Conservation (phyloP, 2,888 invertebrate genomes). For the Hetaerina titia region DNA sequence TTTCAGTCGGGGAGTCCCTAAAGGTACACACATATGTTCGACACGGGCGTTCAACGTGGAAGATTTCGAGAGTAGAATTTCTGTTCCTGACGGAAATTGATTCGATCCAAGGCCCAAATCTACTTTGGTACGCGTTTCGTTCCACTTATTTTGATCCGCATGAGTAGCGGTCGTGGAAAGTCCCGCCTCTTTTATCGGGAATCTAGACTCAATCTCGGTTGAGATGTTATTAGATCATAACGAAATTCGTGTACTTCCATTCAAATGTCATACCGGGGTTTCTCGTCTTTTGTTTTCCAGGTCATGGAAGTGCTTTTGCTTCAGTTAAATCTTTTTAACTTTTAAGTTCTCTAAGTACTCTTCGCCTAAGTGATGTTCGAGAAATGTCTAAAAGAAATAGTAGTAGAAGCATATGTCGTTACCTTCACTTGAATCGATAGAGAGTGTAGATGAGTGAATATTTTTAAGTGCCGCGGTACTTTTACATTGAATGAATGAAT, state of each 20-base stretch:
- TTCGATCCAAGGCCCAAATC: background rate
- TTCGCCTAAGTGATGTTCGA: no score
- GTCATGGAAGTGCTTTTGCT: background rate
- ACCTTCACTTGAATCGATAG: no score
- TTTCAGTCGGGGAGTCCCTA: no score
- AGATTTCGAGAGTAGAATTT: background rate
- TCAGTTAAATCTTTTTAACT: no score
- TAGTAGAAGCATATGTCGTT: no score
- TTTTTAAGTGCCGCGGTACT: no score
- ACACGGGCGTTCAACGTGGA: background rate
- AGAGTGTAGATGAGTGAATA: no score
- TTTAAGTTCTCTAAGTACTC: no score
- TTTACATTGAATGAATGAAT: no score
- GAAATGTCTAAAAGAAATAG: no score
- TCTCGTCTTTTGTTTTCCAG: background rate
- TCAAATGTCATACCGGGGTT: background rate
- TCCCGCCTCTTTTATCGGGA: background rate
- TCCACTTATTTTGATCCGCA: constrained; percentile 5
- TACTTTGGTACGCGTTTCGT: background rate
- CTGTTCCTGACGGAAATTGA: background rate
- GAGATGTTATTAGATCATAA: background rate
- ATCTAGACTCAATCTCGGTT: background rate
- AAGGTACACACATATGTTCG: background rate
- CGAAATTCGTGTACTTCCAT: background rate
- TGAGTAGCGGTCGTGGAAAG: background rate